Evolutionary conservation across 2,888 invertebrate species (phyloP), one percentile per base, ranked within the genome.

Genomic region (Tipula helvola): DNA sequence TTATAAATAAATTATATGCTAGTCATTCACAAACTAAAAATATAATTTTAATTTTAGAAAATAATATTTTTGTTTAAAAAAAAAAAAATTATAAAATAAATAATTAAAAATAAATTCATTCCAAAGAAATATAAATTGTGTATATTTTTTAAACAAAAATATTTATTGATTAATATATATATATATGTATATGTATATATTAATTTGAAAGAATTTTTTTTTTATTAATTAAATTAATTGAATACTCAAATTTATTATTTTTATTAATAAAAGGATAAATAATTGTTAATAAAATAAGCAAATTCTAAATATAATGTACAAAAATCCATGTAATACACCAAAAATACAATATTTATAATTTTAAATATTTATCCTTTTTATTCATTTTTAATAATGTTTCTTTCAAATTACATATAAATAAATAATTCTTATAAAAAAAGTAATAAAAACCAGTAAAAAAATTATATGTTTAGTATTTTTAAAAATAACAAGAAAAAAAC

Each of bases 221-320:
- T 71, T 28, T 18, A 47, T 52, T 52, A 52, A 52, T 52, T n/a
- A 16, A 28, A 28, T 18, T 71, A 28, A 71, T 71, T 71, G 8
- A 71, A 71, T 71, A 71, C 71, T 71, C 71, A 71, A 71, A 28
- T 71, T 71, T 28, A 71, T 71, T 71, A 28, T 71, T 71, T 71
- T 16, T 57, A 57, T 71, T 28, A 28, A 28, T 71, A 71, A 71
- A 28, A 71, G 71, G 71, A 71, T 71, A 71, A 71, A 71, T 71
- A 71, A 28, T 71, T 28, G 28, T 28, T 71, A 52, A 52, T 52
- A 71, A 28, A 52, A 71, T 71, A 28, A 71, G 12, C 57, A 71
- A 71, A 71, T 71, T 71, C 71, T 71, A 71, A 71, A 71, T 71
- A 71, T 71, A 71, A 71, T 71, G 71, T 71, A 71, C 71, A 71